Evolutionary conservation across 2,113 vertebrate species (phyloP), one percentile per base, ranked within the genome.

Genomic region (Colistium nudipinnis): DNA sequence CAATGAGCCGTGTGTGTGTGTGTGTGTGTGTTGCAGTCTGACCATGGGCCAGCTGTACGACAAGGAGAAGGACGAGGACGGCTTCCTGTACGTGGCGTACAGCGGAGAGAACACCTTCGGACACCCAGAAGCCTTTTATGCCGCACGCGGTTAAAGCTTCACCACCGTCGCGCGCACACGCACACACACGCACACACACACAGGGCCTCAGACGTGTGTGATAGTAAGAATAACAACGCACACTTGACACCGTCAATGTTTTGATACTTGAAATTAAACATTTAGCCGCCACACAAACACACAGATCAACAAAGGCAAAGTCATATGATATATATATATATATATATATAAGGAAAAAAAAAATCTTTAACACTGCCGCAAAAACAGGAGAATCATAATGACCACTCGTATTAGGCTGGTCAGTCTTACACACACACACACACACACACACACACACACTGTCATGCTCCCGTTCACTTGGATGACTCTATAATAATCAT

Each of bases 31-130:
- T 70, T 92, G 55, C 92, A 98, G 97, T 90, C 92, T 98, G 92
- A 98, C 96, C 36, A 99, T 99, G 96, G 97, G 97, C 86, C 97
- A 98, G 81, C 95, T 99, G 81, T 98, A 98, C 12, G 96, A 98
- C 87, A 98, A 98, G 87, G 97, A 99, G 88, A 97, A 96, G 86
- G 97, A 99, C 43, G 96, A 99, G 84, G 97, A 99, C 38, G 97
- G 97, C 78, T 98, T 99, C 88, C 94, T 98, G 84, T 99, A 98
- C 3, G 96, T 98, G 91, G 97, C 97, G 78, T 99, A 98, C 94
- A 98, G 97, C 33, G 96, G 96, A 85, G 97, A 99, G 81, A 98
- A 98, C 91, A 99, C 97, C 4, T 99, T 99, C 57, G 97, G 97
- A 85, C 91, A 90, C 88, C n/a, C n/a, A n/a, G 92, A 90, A 72